Base-by-base conservation (phyloP, 2,888 invertebrate species). In the Agriopis marginaria region DNA sequence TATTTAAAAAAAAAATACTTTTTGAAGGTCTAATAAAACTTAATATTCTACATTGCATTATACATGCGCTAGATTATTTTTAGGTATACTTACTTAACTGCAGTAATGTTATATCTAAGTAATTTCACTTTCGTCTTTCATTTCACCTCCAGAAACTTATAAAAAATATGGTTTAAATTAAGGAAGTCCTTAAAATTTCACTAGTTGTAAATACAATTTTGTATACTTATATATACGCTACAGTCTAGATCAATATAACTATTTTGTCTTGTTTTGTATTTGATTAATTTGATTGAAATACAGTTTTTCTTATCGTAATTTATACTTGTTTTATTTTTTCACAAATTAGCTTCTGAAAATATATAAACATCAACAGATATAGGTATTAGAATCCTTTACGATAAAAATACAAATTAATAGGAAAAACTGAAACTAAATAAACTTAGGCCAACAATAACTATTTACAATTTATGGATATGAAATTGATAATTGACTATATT, bases 41-140 rank as follows among this genome's bases (percentile, higher is more conserved):
- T 8, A 42, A 9, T 42, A 42, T 42, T 42, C 42, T 42, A 42
- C 42, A 10, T 42, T 9, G 8, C 42, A 42, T 42, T 42, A 42
- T 10, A 2, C 42, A 42, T 42, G 42, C 7, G 9, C 9, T 10
- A 45, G 12, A 45, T 45, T 45, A 11, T 5, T 0, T 12, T 12
- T 12, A 32, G 32, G 32, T 32, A 32, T 32, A 32, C 11, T 23
- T 45, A 70, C 71, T 67, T 77, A 79, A 80, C 78, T 78, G 74
- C 77, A 69, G 72, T 73, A 72, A 72, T 79, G 32, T 62, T 45
- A 53, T 14, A 40, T 0, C 90, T 93, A 92, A 85, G 68, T 83
- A 88, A 88, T 89, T 91, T 93, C 93, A 93, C 93, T 93, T 89
- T 92, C 87, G 93, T 93, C 93, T 93, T 93, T 93, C 93, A 92